Base-by-base conservation (phyloP, 2,888 invertebrate genomes). In the Argynnis bischoffii region DNA sequence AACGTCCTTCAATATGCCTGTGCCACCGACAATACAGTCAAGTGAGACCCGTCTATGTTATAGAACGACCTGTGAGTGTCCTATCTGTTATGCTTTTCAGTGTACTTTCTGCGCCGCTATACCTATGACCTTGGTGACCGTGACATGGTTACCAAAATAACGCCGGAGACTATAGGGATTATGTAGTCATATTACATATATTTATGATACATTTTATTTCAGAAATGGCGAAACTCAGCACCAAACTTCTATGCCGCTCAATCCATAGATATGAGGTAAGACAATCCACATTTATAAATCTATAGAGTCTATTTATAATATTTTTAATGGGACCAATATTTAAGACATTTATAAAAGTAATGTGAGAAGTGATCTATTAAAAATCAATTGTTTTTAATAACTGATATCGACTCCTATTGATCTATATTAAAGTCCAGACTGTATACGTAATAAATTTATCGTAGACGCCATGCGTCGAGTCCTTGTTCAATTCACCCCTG, bases 141-240 rank as follows among this genome's bases (percentile, higher is more conserved):
- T 63, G 59, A 64, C 55, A 47, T 31, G 16, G 14, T 63, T 21
- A 60, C 60, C 48, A 31, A 50, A 55, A 59, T 46, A 48, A 50
- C 13, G 41, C 50, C 48, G 63, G 21, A 16, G 18, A 35, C 50
- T 15, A 14, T 54, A 35, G 16, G 46, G 35, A 15, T 26, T 14
- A 18, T 21, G 57, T 18, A 41, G 16, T 18, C 11, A 55, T 51
- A 53, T 15, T 15, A 1, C 15, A 15, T 14, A 35, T 21, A 63
- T 57, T 13, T 57, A 63, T 56, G 11, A 46, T 6, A 48, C 2
- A 64, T 55, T 66, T 77, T 78, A 73, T 92, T 92, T 73, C 91
- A 92, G 92, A 91, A 91, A 87, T 92, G 92, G 92, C 85, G 92
- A 71, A 89, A 91, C 75, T 91, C 92, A 16, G 89, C 91, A 67